phyloP scores from a whole-genome alignment of 2,113 vertebrate species.

The Typhlomys cinereus region DNA sequence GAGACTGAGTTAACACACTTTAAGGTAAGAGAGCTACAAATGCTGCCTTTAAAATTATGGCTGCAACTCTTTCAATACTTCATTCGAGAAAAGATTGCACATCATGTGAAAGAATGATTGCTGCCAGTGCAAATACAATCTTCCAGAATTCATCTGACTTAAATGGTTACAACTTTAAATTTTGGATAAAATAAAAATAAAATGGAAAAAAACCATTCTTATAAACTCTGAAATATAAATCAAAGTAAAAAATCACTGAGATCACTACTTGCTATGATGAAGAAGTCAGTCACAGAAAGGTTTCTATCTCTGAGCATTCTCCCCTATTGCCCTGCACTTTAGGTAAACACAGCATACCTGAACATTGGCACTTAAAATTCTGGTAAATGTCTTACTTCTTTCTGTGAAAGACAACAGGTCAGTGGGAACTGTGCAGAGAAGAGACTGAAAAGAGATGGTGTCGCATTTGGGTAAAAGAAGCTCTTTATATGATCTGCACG shows the following conservation, averaged over 20 bases:
- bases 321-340: background rate
- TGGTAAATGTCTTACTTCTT: too few relatives aligned
- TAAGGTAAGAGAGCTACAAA: background rate
- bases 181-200: background rate
- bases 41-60: background rate
- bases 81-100: background rate
- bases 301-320: background rate
- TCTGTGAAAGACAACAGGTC: background rate
- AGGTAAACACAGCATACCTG: background rate
- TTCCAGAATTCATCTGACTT: background rate
- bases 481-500: rapidly evolving
- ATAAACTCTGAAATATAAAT: background rate
- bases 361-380: background rate
- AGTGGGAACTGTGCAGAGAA: background rate
- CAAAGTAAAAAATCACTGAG: rapidly evolving
- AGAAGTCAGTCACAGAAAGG: rapidly evolving
- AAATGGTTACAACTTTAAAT: background rate
- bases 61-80: background rate
- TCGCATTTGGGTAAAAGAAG: background rate
- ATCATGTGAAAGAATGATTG: rapidly evolving
- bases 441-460: background rate
- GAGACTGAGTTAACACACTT: background rate
- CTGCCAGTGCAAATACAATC: too few relatives aligned
- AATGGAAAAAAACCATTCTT: background rate
- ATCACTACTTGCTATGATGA: background rate